Base-by-base conservation (phyloP, 1,140 invertebrate genomes). In the Caerostris extrusa region DNA sequence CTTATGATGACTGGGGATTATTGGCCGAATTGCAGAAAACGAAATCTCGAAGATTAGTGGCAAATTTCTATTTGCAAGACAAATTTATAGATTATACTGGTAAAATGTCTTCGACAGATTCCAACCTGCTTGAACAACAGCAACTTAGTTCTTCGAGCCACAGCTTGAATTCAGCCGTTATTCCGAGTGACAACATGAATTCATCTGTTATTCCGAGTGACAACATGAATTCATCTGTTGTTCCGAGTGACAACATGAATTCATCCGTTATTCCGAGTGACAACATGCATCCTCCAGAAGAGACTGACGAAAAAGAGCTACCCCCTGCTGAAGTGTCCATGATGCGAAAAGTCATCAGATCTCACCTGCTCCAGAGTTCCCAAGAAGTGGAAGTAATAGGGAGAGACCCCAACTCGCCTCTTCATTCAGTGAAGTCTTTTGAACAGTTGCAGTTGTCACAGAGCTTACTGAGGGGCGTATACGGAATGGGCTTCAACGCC, bases 401-500 rank as follows among this genome's bases (percentile, higher is more conserved):
- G 94, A 98, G 98, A 95, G 98, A 99, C 96, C 98, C 98, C 0
- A 98, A 97, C 94, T 99, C 98, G 10, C 99, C 99, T 5, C 96
- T 99, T 53, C 98, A 98, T 96, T 99, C 98, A 58, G 98, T 99
- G 0, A 99, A 99, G 96, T 97, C 97, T 3, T 99, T 99, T 96
- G 98, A 99, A 96, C 98, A 98, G n/a, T 96, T 99, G 69, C 97
- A 98, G 96, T 96, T 99, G 97, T 98, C 96, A 97, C 97, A 97
- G 4, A 12, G 77, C 3, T 96, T 99, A 56, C 96, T 99, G 17
- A 98, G 98, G 96, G 99, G 99, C 91, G 98, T 99, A 50, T 99
- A 99, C 96, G 97, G 97, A 12, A 99, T 99, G 98, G 99, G 99
- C 17, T 99, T 99, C 95, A 98, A 99, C 96, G 97, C 98, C 14